Conservation (phyloP, 2,888 invertebrate genomes). For the Aphidius colemani region DNA sequence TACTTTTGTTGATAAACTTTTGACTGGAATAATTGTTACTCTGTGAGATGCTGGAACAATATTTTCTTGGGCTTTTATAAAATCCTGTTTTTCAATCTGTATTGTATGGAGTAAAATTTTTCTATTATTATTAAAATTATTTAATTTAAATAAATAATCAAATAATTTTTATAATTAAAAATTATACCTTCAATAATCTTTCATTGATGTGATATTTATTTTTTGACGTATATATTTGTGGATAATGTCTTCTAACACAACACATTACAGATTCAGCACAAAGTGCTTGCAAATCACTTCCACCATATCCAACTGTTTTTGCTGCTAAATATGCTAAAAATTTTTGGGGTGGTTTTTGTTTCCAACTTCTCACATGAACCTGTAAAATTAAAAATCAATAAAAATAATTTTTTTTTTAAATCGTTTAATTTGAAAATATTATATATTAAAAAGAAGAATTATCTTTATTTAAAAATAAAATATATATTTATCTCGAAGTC, state of each 20-base stretch:
- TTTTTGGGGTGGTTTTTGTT: constrained; percentile 60
- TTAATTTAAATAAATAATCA: no score
- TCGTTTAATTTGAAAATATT: constrained; percentile 16
- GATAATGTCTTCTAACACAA: constrained; percentile 66
- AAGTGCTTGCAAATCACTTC: constrained; percentile 69
- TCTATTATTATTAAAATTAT: no score
- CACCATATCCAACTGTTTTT: constrained; percentile 66
- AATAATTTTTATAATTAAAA: no score
- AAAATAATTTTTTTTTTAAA: not conserved
- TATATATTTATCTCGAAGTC: no score
- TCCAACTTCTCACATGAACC: constrained; percentile 62
- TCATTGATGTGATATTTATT: constrained; percentile 64
- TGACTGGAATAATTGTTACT: constrained; percentile 63
- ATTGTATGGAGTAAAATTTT: no score
- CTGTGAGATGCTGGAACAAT: constrained; percentile 73
- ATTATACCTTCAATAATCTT: constrained; percentile 65
- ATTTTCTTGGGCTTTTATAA: constrained; percentile 64
- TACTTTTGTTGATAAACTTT: constrained; percentile 64
- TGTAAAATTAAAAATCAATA: constrained; percentile 34
- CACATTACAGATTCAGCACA: constrained; percentile 69
- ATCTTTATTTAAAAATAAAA: not conserved
- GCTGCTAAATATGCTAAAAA: constrained; percentile 67
- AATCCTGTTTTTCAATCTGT: constrained; percentile 65
- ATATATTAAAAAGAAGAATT: not conserved
- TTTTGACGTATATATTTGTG: constrained; percentile 66